Conservation (phyloP, 2,113 vertebrate species). For the Sardina pilchardus region DNA sequence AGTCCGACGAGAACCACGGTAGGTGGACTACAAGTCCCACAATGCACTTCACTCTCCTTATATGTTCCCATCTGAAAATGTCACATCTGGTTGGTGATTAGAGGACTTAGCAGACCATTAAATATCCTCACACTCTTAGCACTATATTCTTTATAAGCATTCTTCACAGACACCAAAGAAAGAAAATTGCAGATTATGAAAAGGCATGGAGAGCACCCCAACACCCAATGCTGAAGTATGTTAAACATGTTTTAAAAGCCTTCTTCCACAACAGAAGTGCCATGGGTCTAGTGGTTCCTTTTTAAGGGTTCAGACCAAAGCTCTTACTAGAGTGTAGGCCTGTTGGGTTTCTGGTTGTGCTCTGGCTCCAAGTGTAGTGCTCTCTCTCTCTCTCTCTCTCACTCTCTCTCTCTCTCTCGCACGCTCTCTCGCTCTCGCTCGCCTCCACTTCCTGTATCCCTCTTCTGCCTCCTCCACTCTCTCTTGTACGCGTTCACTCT, state of each 20-base stretch:
- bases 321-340: background rate
- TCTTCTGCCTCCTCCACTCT: background rate
- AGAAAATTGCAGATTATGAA: background rate
- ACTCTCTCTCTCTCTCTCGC: background rate
- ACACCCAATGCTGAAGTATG: no score
- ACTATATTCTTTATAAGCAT: background rate
- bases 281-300: background rate
- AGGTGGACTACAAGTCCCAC: constrained; percentile 40
- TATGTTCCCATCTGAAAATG: background rate
- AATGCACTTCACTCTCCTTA: background rate
- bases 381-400: background rate
- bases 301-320: background rate
- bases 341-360: background rate
- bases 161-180: background rate
- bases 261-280: background rate
- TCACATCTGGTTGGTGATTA: background rate
- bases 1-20: constrained; percentile 91
- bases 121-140: background rate
- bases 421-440: background rate
- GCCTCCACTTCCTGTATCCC: background rate
- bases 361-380: background rate
- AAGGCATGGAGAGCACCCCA: background rate
- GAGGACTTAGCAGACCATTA: background rate
- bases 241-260: background rate
- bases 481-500: background rate